phyloP scores from a whole-genome alignment of 2,888 invertebrate genomes.

The Lasioglossum vierecki region DNA sequence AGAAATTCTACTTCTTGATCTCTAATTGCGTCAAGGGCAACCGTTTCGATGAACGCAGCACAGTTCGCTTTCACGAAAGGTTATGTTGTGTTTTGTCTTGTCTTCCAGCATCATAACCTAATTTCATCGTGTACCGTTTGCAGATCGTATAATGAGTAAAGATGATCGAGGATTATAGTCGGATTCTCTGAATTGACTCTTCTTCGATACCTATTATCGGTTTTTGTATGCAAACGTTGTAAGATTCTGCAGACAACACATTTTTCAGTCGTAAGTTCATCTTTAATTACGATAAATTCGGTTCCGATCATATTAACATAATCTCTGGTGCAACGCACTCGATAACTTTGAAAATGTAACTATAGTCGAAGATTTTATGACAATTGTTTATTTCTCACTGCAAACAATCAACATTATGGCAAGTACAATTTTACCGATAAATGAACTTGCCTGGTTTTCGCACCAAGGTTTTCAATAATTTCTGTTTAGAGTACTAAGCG shows the following conservation, averaged over 20 bases:
- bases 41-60: neutral
- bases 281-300: neutral
- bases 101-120: conserved; percentile 30
- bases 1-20: neutral
- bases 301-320: neutral
- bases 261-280: neutral
- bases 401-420: neutral
- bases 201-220: neutral
- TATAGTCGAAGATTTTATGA: neutral
- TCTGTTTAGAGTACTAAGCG: neutral
- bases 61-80: conserved; percentile 27
- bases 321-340: neutral
- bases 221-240: neutral
- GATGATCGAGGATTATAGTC: conserved; percentile 3
- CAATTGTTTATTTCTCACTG: neutral
- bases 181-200: neutral
- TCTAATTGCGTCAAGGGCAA: neutral
- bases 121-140: neutral
- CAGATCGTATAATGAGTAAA: conserved; percentile 13
- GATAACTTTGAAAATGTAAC: neutral
- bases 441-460: neutral
- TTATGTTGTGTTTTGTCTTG: conserved; percentile 46
- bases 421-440: neutral
- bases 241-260: neutral
- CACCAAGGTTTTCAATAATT: neutral